A percentile compares a stretch with the other conserved stretches of the same genome.
Evolutionary conservation across 2,888 invertebrate species (phyloP).

Genomic region (Mactromeris polynyma): DNA sequence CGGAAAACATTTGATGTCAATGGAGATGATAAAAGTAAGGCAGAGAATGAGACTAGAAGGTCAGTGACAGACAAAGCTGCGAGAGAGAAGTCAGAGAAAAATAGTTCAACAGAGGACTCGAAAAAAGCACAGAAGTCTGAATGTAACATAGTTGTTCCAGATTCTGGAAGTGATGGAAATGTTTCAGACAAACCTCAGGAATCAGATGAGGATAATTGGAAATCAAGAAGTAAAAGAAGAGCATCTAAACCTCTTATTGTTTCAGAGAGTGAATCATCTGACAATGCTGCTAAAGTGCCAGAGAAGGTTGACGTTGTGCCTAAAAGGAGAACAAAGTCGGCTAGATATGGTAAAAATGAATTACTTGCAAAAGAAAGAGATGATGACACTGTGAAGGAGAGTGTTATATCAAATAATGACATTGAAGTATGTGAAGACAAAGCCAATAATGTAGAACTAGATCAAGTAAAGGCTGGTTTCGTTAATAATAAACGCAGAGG

Average conservation of each 20-base stretch:
- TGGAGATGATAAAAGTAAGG: neutral
- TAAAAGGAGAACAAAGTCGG: slow-evolving; percentile 18
- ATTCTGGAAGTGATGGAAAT: neutral
- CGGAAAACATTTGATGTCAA: slow-evolving; percentile 28
- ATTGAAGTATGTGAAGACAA: neutral
- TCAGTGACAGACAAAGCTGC: neutral
- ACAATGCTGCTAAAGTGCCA: neutral
- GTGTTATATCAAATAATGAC: neutral
- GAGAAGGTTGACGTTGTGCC: neutral
- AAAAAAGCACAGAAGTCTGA: neutral
- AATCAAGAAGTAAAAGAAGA: slow-evolving; percentile 2
- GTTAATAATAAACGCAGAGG: slow-evolving; percentile 22
- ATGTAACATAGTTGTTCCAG: neutral
- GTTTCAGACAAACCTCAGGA: neutral
- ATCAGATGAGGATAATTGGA: neutral
- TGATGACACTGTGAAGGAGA: neutral
- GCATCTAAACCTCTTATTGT: slow-evolving; percentile 9
- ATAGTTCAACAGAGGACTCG: slow-evolving; percentile 1
- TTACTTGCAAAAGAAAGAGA: neutral
- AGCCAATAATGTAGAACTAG: neutral
- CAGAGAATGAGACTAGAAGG: neutral
- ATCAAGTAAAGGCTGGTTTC: neutral
- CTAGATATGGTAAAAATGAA: slow-evolving; percentile 4
- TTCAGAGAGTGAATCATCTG: neutral
- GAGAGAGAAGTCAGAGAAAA: neutral